These are phyloP conservation scores for Cataglyphis altisquamis DNA, from an alignment of 2,888 invertebrate genomes.

Conservation along the genomic window DNA sequence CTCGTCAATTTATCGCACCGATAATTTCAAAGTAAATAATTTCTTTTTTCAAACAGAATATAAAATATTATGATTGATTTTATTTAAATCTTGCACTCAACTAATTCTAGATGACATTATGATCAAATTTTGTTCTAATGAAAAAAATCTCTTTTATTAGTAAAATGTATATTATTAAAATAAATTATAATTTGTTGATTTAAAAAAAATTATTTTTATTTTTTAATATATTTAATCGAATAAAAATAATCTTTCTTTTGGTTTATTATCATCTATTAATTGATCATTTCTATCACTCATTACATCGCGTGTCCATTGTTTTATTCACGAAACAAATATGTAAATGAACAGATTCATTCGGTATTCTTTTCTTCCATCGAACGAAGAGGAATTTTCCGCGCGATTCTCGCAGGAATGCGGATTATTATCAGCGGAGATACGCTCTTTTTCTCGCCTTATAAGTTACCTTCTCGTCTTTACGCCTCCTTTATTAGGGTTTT, in stretches of 20 bases:
- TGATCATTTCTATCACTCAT: slow-evolving; percentile 16
- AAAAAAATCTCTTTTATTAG: neutral
- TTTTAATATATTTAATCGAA: neutral
- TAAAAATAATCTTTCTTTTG: neutral
- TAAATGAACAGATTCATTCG: slow-evolving; percentile 72
- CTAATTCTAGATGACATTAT: neutral
- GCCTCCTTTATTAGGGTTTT: slow-evolving; percentile 64
- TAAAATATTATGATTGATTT: neutral
- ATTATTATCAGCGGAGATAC: slow-evolving; percentile 76
- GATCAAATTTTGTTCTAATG: neutral
- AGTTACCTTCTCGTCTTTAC: slow-evolving; percentile 51
- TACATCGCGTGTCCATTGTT: neutral
- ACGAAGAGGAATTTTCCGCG: slow-evolving; percentile 72
- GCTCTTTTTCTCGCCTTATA: slow-evolving; percentile 64
- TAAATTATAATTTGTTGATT: neutral
- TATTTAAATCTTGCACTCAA: neutral
- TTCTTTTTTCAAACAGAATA: neutral
- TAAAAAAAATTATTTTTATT: neutral
- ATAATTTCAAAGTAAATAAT: neutral
- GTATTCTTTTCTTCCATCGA: slow-evolving; percentile 63
- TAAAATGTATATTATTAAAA: slow-evolving; percentile 5
- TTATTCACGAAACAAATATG: slow-evolving; percentile 60
- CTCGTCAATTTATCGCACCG: neutral
- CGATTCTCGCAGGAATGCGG: slow-evolving; percentile 75
- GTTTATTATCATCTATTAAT: neutral